phyloP scores from a whole-genome alignment of 1,140 invertebrate genomes.

The Drosophila melanogaster region DNA sequence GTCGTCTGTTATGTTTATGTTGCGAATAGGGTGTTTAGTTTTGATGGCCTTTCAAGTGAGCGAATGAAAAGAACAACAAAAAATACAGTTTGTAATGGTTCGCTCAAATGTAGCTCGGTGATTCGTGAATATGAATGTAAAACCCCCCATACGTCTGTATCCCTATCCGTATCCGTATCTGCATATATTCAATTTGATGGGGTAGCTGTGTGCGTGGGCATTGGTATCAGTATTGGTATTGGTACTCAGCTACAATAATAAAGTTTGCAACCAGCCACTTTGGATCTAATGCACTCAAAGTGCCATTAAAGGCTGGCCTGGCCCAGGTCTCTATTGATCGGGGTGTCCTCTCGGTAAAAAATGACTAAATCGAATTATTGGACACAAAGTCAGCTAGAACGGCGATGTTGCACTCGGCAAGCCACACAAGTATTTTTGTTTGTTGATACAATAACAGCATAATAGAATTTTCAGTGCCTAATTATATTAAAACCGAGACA shows the following conservation, averaged over 20 bases:
- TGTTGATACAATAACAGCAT: conserved; percentile 39
- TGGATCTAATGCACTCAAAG: conserved; percentile 68
- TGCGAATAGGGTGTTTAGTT: background rate
- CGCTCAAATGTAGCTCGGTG: too few species aligned
- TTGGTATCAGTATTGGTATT: conserved; percentile 13
- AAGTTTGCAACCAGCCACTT: conserved; percentile 67
- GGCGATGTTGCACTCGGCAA: conserved; percentile 6
- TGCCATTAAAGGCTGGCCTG: conserved; percentile 48
- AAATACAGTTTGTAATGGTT: too few species aligned
- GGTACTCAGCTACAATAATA: conserved; percentile 52
- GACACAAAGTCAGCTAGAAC: conserved; percentile 38
- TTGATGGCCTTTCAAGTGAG: background rate
- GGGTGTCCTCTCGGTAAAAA: conserved; percentile 38
- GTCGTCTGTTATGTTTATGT: background rate
- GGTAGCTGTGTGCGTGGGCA: background rate
- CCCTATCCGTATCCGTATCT: background rate
- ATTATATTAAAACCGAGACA: conserved; percentile 53
- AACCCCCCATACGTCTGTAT: background rate
- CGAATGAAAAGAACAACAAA: background rate
- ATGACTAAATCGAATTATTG: conserved; percentile 65
- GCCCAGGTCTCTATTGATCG: conserved; percentile 38
- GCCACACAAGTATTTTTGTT: conserved; percentile 10
- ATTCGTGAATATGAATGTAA: background rate
- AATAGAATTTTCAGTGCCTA: conserved; percentile 52
- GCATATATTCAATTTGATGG: background rate